A percentile compares a stretch with the other conserved stretches of the same genome.
phyloP scores from a whole-genome alignment of 2,113 vertebrate genomes.

The Perca schrenkii region DNA sequence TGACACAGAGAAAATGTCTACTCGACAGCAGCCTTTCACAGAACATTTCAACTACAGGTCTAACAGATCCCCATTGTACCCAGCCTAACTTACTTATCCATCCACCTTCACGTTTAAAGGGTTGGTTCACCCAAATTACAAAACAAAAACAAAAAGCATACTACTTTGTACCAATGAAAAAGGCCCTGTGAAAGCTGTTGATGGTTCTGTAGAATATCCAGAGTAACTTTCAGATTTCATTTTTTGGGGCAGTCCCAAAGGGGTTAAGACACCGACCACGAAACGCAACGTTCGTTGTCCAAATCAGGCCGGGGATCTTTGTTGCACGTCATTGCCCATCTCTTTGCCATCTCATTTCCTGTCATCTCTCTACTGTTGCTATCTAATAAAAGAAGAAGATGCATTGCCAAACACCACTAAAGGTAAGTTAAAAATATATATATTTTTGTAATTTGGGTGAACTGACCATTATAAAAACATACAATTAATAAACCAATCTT shows the following conservation, averaged over 20 bases:
- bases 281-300: neutral
- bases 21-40: neutral
- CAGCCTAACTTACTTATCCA: neutral
- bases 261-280: neutral
- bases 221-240: neutral
- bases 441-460: neutral
- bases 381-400: neutral
- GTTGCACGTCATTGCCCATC: neutral
- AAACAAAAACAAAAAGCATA: neutral
- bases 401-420: neutral
- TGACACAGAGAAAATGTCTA: neutral
- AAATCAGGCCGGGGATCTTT: neutral
- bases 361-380: neutral
- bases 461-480: neutral
- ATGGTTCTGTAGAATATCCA: slow-evolving; percentile 5
- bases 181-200: neutral
- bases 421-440: neutral
- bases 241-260: neutral
- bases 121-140: neutral
- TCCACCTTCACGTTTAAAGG: neutral
- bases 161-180: neutral
- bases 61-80: neutral
- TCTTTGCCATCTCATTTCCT: neutral
- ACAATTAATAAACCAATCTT: neutral
- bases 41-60: neutral